phyloP scores from a whole-genome alignment of 2,797 vertebrate genomes.

The Pitangus sulphuratus region DNA sequence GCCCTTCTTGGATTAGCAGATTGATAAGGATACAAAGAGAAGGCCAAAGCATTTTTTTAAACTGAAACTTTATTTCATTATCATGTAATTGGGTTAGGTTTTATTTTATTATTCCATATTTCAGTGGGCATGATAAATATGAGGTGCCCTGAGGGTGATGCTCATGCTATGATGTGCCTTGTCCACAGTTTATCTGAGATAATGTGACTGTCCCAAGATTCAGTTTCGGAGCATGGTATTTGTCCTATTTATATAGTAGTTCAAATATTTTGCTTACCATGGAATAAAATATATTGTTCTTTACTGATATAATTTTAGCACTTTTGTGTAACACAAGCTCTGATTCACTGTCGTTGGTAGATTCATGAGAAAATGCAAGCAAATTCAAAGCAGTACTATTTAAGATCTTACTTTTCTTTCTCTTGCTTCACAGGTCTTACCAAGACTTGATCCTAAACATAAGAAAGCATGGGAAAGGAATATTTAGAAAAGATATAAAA shows the following conservation, averaged over 20 bases:
- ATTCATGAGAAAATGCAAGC: not conserved
- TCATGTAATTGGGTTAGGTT: constrained; percentile 42
- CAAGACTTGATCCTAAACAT: not conserved
- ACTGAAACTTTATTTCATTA: constrained; percentile 62
- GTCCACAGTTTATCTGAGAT: not conserved
- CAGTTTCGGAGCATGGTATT: not conserved
- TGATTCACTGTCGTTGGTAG: not conserved
- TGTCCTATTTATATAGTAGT: not conserved
- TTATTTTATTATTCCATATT: constrained; percentile 64
- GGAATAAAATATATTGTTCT: not conserved
- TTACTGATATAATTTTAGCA: not conserved
- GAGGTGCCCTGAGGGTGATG: not conserved
- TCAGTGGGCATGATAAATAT: constrained; percentile 57
- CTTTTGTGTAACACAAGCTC: not conserved
- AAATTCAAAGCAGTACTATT: not conserved
- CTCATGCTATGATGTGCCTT: not conserved
- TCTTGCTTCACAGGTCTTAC: not conserved
- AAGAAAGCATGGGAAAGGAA: not conserved
- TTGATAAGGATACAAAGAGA: constrained; percentile 61
- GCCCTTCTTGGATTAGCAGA: constrained; percentile 43
- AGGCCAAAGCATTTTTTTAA: constrained; percentile 45
- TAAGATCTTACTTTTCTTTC: not conserved
- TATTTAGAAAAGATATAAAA: not conserved
- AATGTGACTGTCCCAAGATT: not conserved
- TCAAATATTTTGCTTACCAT: not conserved